These are phyloP conservation scores for Drosophila barbarae DNA, from an alignment of 2,888 invertebrate genomes.

Conservation along the genomic window DNA sequence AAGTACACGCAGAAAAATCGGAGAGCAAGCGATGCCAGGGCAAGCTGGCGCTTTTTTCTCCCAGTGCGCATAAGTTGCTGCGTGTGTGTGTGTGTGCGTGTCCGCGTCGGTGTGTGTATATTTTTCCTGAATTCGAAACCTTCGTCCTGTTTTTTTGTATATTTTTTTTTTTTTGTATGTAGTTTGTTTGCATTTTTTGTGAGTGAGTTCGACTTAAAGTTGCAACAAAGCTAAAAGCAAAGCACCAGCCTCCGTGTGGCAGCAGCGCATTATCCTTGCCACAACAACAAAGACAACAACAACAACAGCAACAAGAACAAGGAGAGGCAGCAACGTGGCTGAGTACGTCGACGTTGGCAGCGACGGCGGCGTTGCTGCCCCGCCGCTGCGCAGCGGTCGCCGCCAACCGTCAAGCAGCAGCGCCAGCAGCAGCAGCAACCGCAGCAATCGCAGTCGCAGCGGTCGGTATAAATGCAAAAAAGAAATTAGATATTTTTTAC, in stretches of 20 bases:
- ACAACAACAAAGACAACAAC: conserved; percentile 11
- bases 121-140: conserved; percentile 9
- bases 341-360: conserved; percentile 58
- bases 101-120: conserved; percentile 27
- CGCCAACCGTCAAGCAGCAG: conserved; percentile 55
- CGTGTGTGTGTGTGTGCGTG: conserved; percentile 12
- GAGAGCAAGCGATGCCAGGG: background rate
- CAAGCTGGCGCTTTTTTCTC: conserved; percentile 8
- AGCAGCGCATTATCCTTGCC: conserved; percentile 10
- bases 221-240: conserved; percentile 2
- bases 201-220: conserved; percentile 4
- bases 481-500: too few relatives aligned
- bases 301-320: conserved; percentile 16
- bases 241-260: conserved; percentile 6
- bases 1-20: conserved; percentile 1
- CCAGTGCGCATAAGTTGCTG: conserved; percentile 22
- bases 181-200: conserved; percentile 5
- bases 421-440: conserved; percentile 68
- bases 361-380: conserved; percentile 43
- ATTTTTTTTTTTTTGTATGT: conserved; percentile 10
- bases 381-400: conserved; percentile 50
- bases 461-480: conserved; percentile 26
- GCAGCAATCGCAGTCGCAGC: conserved; percentile 59
- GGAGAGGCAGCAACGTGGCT: conserved; percentile 62
- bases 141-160: conserved; percentile 11